Base-by-base conservation (phyloP, 2,113 vertebrate species). In the Helogale parvula region DNA sequence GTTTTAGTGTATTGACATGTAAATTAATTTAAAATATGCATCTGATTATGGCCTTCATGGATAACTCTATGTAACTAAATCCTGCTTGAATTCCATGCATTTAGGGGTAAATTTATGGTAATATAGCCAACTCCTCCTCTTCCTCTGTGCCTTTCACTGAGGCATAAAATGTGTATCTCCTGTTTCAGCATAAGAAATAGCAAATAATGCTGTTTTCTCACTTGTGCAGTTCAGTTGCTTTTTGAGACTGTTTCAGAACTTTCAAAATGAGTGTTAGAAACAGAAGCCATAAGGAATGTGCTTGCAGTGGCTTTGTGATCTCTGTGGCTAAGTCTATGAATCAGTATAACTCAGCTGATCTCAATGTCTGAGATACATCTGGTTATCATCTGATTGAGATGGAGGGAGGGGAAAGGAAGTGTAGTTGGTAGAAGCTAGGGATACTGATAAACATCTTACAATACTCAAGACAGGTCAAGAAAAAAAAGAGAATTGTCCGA, bases 21-120 rank as follows among this genome's bases (percentile, higher is more conserved):
- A 77, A 92, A 81, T 77, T 71, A 38, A 50, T 84, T 95, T 71
- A 81, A 93, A 54, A 52, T 63, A 87, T 57, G 15, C 8, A 85
- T 27, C 25, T 47, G 14, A 69, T 69, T 38, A 38, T 45, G 29
- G 21, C 17, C 66, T 60, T 81, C 15, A 38, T 71, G 27, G 41
- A 65, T 82, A 87, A 68, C 83, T 63, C 16, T 79, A 2, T 65
- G 5, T 52, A 52, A 83, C 33, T 83, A 82, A 86, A 68, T 29
- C 5, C 1, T 79, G 38, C 10, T 97, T 90, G 72, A 71, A 88
- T 41, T 38, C 11, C 25, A 65, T 17, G 27, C 31, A 65, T 83
- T 77, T 94, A 79, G 17, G n/a, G 15, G 11, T n/a, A 93, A 57
- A 95, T 95, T 65, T 92, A 57, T 92, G 25, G 31, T 50, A 90